A percentile compares a stretch with the other conserved stretches of the same genome.
Conservation (phyloP, 2,113 vertebrate species). For the Mirounga angustirostris region DNA sequence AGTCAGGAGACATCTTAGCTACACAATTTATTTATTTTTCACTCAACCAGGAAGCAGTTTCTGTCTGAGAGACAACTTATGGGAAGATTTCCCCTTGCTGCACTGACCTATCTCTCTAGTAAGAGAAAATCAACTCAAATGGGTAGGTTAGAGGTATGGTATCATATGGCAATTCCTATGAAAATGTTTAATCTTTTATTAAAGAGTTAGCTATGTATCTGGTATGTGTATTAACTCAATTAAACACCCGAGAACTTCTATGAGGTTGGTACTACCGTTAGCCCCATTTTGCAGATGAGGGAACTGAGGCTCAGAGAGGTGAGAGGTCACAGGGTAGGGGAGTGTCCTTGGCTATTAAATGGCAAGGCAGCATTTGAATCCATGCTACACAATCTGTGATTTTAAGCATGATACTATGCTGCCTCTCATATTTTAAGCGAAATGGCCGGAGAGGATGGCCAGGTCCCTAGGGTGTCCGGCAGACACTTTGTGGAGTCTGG, state of each 20-base stretch:
- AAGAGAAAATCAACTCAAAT: background rate
- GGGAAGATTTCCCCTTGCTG: background rate
- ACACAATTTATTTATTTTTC: background rate
- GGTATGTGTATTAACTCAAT: background rate
- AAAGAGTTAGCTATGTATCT: background rate
- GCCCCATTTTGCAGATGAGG: background rate
- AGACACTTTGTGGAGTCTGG: background rate
- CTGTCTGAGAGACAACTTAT: background rate
- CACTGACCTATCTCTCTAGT: background rate
- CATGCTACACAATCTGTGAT: background rate
- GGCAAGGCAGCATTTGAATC: background rate
- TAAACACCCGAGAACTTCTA: background rate
- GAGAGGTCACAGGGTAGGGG: background rate
- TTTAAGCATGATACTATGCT: background rate
- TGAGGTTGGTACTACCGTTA: background rate
- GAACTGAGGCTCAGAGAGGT: background rate
- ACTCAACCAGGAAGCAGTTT: background rate
- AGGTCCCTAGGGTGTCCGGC: background rate
- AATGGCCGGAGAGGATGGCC: background rate
- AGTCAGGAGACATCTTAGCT: background rate
- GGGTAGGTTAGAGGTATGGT: background rate
- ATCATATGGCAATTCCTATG: rapidly evolving
- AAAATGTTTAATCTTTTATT: background rate
- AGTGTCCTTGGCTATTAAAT: too few relatives aligned
- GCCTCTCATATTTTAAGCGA: background rate